These are phyloP conservation scores for Limosa lapponica DNA, from an alignment of 2,797 vertebrate genomes.

Conservation along the genomic window DNA sequence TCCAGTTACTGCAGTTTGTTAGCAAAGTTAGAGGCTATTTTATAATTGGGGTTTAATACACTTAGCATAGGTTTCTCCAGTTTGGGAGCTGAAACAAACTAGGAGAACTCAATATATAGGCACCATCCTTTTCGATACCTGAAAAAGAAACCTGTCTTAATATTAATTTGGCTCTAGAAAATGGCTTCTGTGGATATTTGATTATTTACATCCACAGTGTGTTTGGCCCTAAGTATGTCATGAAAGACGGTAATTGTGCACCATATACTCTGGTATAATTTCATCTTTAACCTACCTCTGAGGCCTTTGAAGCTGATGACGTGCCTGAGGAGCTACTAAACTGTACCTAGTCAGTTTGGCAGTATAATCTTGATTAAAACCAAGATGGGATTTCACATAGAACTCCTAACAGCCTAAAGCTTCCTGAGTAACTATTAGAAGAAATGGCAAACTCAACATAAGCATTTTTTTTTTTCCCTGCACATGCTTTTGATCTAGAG, in stretches of 20 bases:
- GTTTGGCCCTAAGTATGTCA: background rate
- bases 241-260: background rate
- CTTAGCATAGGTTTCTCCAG: background rate
- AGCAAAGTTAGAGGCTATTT: background rate
- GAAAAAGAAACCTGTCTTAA: background rate
- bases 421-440: background rate
- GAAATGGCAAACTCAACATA: background rate
- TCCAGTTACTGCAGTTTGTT: background rate
- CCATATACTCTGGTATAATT: background rate
- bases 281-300: background rate
- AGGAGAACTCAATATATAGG: background rate
- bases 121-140: background rate
- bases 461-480: background rate
- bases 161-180: background rate
- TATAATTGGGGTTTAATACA: background rate
- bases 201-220: background rate
- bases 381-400: background rate
- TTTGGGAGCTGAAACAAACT: background rate
- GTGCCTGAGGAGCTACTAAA: background rate
- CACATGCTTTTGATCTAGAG: constrained; percentile 23
- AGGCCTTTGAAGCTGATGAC: background rate
- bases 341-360: background rate
- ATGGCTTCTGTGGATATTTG: background rate
- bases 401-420: background rate
- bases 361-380: constrained; percentile 16